phyloP scores from a whole-genome alignment of 2,113 vertebrate genomes.

The Seriola aureovittata region DNA sequence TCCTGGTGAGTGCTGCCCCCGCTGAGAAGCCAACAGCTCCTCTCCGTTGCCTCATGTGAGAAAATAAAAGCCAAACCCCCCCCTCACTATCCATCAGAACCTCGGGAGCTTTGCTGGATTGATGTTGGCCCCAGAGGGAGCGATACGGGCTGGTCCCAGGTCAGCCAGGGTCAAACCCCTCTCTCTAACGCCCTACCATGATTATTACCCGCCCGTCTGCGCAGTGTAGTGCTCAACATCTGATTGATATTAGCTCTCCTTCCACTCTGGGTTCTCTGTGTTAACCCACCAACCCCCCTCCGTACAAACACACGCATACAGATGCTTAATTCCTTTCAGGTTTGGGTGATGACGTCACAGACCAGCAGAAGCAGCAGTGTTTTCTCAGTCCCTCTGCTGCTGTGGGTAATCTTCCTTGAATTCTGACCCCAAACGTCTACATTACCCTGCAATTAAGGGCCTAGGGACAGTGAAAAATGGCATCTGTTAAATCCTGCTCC shows the following conservation, averaged over 20 bases:
- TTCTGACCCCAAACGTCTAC: slow-evolving; percentile 45
- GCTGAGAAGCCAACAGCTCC: slow-evolving; percentile 25
- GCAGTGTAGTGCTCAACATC: slow-evolving; percentile 68
- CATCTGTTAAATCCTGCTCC: slow-evolving; percentile 34
- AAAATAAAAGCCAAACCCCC: slow-evolving; percentile 58
- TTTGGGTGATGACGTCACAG: slow-evolving; percentile 48
- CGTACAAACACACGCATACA: slow-evolving; percentile 44
- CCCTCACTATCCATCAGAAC: slow-evolving; percentile 29
- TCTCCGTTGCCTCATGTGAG: slow-evolving; percentile 44
- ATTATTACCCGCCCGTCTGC: slow-evolving; percentile 43
- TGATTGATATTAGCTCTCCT: slow-evolving; percentile 78
- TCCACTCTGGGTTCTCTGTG: slow-evolving; percentile 1
- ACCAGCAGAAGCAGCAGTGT: slow-evolving; percentile 35
- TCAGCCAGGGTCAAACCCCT: slow-evolving; percentile 63
- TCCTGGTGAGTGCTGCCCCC: slow-evolving; percentile 5
- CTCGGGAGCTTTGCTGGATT: slow-evolving; percentile 49
- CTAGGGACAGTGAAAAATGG: slow-evolving; percentile 14
- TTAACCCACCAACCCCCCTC: slow-evolving; percentile 2
- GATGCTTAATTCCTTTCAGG: slow-evolving; percentile 70
- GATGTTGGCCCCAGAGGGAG: slow-evolving; percentile 63
- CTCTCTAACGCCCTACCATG: slow-evolving; percentile 43
- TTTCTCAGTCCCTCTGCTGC: slow-evolving; percentile 39
- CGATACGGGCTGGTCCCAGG: slow-evolving; percentile 46
- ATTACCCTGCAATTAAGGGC: slow-evolving; percentile 45
- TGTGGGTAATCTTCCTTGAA: slow-evolving; percentile 42